A percentile compares a stretch with the other conserved stretches of the same genome.
phyloP scores from a whole-genome alignment of 2,888 invertebrate genomes.

The Nomada flava region DNA sequence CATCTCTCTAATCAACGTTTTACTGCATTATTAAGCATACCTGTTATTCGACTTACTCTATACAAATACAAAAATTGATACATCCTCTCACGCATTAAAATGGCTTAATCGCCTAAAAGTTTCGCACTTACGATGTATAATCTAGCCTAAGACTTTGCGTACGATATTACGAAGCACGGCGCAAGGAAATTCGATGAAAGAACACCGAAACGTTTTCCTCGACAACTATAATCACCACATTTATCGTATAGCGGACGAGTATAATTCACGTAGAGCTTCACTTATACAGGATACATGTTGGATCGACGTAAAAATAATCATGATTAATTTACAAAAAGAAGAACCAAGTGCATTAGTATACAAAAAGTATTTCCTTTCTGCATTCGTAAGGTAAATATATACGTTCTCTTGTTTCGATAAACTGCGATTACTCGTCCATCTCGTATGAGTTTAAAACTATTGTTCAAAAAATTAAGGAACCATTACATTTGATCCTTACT shows the following conservation, averaged over 20 bases:
- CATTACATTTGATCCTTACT: constrained; percentile 51
- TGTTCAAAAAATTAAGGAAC: constrained; percentile 55
- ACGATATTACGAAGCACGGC: constrained; percentile 73
- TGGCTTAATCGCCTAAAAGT: constrained; percentile 72
- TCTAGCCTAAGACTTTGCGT: constrained; percentile 74
- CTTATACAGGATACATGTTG: constrained; percentile 68
- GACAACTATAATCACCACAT: constrained; percentile 71
- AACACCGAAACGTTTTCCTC: constrained; percentile 68
- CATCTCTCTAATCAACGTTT: constrained; percentile 48
- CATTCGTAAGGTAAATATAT: constrained; percentile 40
- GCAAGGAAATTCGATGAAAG: constrained; percentile 74
- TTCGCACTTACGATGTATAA: constrained; percentile 72
- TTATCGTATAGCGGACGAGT: constrained; percentile 65
- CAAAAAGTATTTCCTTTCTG: constrained; percentile 47
- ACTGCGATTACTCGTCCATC: constrained; percentile 55
- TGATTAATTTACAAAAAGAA: constrained; percentile 36
- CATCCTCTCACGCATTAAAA: constrained; percentile 81
- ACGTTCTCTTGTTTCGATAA: constrained; percentile 25
- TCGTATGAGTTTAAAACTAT: constrained; percentile 48
- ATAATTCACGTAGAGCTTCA: constrained; percentile 59
- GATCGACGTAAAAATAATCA: constrained; percentile 55
- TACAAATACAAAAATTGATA: constrained; percentile 83
- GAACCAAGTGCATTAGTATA: constrained; percentile 46
- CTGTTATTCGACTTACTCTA: constrained; percentile 75
- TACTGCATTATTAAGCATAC: constrained; percentile 65